Evolutionary conservation across 2,113 vertebrate genomes (phyloP).

Genomic region (Ochotona curzoniae): DNA sequence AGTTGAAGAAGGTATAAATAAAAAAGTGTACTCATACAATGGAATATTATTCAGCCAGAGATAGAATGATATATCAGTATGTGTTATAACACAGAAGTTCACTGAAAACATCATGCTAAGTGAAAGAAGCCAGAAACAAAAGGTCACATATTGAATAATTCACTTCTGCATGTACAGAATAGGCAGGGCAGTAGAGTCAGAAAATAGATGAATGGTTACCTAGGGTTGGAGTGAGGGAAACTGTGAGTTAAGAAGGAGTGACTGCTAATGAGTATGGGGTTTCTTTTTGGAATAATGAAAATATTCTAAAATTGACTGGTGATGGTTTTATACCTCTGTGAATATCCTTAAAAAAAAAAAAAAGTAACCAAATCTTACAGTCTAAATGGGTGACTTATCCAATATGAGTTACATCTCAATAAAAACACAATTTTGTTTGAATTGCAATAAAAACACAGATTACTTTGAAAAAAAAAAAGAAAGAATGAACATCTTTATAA

Average conservation of each 20-base stretch:
- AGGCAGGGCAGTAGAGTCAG: not conserved
- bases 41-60: slow-evolving; percentile 11
- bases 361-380: slow-evolving; percentile 13
- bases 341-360: not conserved
- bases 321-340: not conserved
- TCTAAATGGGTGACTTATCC: slow-evolving; percentile 9
- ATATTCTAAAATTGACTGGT: slow-evolving; percentile 54
- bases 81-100: slow-evolving; percentile 16
- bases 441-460: slow-evolving; percentile 33
- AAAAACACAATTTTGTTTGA: slow-evolving; percentile 12
- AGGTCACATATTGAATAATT: slow-evolving; percentile 16
- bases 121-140: slow-evolving; percentile 27
- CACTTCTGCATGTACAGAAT: slow-evolving; percentile 11
- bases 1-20: slow-evolving; percentile 29
- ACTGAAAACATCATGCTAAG: slow-evolving; percentile 29
- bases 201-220: slow-evolving; percentile 2
- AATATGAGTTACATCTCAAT: slow-evolving; percentile 44
- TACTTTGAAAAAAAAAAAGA: slow-evolving; percentile 1
- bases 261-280: not conserved
- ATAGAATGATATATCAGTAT: slow-evolving; percentile 17
- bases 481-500: slow-evolving; percentile 27
- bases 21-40: slow-evolving; percentile 31
- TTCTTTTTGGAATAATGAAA: not conserved
- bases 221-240: not conserved
- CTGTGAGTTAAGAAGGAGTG: not conserved